Percentiles rank a stretch among this genome's conserved stretches.
phyloP scores from a whole-genome alignment of 2,797 vertebrate species.

The Podarcis lilfordi region DNA sequence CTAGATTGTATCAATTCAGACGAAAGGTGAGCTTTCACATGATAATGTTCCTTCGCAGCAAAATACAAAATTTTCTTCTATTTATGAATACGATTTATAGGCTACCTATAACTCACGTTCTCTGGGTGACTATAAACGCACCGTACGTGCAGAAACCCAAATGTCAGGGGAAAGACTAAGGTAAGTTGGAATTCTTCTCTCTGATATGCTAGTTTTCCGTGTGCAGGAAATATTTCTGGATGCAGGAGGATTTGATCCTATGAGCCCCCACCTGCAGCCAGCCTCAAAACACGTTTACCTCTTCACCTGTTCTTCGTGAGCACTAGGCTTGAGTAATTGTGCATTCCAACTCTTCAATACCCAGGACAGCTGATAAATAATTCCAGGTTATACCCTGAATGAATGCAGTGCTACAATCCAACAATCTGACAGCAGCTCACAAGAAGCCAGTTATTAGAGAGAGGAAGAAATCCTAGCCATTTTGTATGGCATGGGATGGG shows the following conservation, averaged over 20 bases:
- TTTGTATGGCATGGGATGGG: background rate
- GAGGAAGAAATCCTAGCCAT: no score
- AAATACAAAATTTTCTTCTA: background rate
- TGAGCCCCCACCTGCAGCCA: background rate
- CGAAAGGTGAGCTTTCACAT: background rate
- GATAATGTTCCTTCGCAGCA: background rate
- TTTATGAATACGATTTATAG: background rate
- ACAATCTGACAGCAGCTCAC: constrained; percentile 11
- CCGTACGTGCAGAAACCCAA: background rate
- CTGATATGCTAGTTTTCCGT: background rate
- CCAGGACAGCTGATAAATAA: background rate
- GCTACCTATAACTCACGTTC: background rate
- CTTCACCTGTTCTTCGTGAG: background rate
- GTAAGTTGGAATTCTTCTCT: background rate
- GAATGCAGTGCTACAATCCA: constrained; percentile 13
- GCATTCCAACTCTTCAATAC: background rate
- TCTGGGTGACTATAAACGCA: background rate
- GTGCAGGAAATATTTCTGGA: background rate
- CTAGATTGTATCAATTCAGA: background rate
- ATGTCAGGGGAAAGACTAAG: background rate
- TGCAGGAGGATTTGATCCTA: background rate
- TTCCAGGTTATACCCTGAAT: rapidly evolving
- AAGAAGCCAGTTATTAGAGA: constrained; percentile 10
- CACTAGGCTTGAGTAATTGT: background rate
- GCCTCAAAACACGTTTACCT: background rate